Base-by-base conservation (phyloP, 2,797 vertebrate genomes). In the Distichodus sexfasciatus region DNA sequence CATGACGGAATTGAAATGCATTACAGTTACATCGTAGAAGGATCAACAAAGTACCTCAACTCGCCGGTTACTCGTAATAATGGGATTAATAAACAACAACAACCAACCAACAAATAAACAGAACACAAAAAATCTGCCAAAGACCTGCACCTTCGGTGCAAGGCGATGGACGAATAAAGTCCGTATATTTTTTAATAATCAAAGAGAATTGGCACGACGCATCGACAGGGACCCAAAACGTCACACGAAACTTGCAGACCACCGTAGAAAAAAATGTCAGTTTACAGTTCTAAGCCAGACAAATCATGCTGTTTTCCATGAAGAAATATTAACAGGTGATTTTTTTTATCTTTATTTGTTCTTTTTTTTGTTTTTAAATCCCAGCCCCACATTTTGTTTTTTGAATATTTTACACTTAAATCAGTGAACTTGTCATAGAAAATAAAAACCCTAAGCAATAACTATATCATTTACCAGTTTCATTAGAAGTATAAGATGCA, bases 21-120 rank as follows among this genome's bases (percentile, higher is more conserved):
- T 95, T 96, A 98, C 96, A 98, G 95, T 98, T 98, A 97, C 95
- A 98, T 96, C 94, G 94, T 97, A 98, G 93, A 98, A 98, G 98
- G n/a, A n/a, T n/a, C n/a, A n/a, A 95, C 95, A 97, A 98, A 98
- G 96, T 99, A 99, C 97, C 97, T 98, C 93, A 91, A 97, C 91
- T 97, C 90, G 93, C 94, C 81, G 91, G 95, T 96, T 96, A 97
- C 87, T 94, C 92, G 91, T 90, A 94, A 88, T 93, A 97, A 96
- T 93, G 94, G 89, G 94, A 97, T 97, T 96, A n/a, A 98, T 93
- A 97, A 97, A 98, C 94, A 94, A 95, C 88, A 89, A 81, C 81
- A 87, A 90, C 88, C 87, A 65, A 92, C 87, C 89, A 74, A 60
- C 88, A 88, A 28, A 40, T 24, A 43, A 69, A 23, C 87, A 74